These are phyloP conservation scores for Anomalospiza imberbis DNA, from an alignment of 2,797 vertebrate species.

Conservation along the genomic window DNA sequence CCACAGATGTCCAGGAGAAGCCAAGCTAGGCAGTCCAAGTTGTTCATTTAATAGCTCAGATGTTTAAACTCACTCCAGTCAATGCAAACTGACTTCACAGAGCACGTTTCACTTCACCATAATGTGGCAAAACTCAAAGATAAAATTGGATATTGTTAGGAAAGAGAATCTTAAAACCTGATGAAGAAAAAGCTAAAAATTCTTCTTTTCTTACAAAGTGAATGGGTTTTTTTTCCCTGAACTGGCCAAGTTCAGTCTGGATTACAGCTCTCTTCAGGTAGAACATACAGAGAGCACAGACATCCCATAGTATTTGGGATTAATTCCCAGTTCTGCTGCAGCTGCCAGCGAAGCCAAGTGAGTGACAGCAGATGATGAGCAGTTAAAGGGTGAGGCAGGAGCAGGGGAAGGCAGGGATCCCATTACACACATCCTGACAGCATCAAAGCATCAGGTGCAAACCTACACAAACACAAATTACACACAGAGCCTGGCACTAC, in stretches of 20 bases:
- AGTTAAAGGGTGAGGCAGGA: neutral
- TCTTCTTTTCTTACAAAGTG: neutral
- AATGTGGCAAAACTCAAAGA: neutral
- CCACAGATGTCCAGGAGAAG: neutral
- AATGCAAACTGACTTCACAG: neutral
- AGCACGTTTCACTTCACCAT: neutral
- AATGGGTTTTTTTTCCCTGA: neutral
- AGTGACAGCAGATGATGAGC: neutral
- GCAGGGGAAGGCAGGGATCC: neutral
- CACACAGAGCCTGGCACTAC: neutral
- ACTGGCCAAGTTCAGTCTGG: neutral
- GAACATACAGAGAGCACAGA: neutral
- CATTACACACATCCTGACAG: neutral
- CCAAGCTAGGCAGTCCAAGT: neutral
- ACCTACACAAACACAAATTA: neutral
- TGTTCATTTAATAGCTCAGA: neutral
- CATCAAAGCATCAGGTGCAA: neutral
- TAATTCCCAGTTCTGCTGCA: neutral
- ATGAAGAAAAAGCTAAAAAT: neutral
- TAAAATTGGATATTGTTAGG: fast-evolving
- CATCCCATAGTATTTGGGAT: neutral
- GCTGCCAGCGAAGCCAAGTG: neutral
- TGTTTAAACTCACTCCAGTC: neutral
- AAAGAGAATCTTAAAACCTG: neutral
- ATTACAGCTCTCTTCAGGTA: neutral